Base-by-base conservation (phyloP, 2,888 invertebrate genomes). In the Lasioglossum zephyrum region DNA sequence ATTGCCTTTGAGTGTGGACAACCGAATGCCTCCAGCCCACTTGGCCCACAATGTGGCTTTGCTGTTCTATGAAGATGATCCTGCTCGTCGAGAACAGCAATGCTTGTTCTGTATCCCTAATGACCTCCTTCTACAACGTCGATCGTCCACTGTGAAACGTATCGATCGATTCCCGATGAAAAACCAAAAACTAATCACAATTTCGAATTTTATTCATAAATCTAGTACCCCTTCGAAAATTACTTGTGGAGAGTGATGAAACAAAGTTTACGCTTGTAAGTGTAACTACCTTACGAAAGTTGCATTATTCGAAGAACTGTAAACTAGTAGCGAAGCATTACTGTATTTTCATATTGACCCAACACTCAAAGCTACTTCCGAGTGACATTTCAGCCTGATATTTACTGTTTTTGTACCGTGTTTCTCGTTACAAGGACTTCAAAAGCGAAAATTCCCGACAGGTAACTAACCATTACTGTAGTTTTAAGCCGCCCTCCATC, bases 1-100 rank as follows among this genome's bases (percentile, higher is more conserved):
- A 77, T 78, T 82, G 79, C 84, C 86, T 88, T 86, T 86, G 88
- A 87, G 73, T 44, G 47, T 82, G 76, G 86, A 88, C 82, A 84
- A 70, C 77, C 83, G 88, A 82, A 77, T 86, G 82, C 78, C 77
- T 84, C 66, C 73, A 84, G 82, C 81, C 73, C 84, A 88, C 84
- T 86, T 84, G 77, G 79, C 77, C 79, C 78, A 79, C 77, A 86
- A 81, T 77, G 83, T 86, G 88, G 86, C 88, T 82, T 84, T 80
- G 79, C 74, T 73, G 84, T 84, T 80, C 81, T 66, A 60, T 69
- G 82, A 80, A 82, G 88, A 86, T 88, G 86, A 86, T 77, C 78
- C 73, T 63, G 73, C 66, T 70, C 39, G 53, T 75, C 66, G 74
- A 77, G 63, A 39, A 6, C n/a, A 22, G 18, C 57, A 73, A 36